Evolutionary conservation across 2,888 invertebrate species (phyloP).

Genomic region (Myathropa florea): DNA sequence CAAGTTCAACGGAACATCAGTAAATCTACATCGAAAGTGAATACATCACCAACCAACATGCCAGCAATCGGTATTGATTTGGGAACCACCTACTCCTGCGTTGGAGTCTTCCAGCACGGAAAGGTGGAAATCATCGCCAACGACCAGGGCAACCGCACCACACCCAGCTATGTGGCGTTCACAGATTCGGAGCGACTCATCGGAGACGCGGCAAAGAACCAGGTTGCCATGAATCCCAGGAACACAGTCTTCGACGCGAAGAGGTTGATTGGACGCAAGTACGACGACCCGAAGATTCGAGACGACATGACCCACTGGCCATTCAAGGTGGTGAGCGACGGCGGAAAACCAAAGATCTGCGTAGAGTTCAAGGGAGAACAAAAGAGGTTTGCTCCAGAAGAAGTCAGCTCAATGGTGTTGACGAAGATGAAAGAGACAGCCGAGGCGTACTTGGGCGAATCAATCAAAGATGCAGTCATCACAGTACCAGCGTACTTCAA

Average conservation of each 20-base stretch:
- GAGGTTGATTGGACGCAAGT: constrained; percentile 94
- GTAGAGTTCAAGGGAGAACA: constrained; percentile 92
- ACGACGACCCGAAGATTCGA: constrained; percentile 92
- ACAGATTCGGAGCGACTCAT: constrained; percentile 90
- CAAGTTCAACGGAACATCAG: too few relatives aligned
- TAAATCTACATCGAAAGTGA: background rate
- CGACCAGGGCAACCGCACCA: constrained; percentile 89
- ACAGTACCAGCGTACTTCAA: constrained; percentile 95
- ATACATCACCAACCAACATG: constrained; percentile 74
- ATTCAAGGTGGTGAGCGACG: constrained; percentile 90
- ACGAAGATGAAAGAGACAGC: constrained; percentile 93
- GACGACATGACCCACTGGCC: constrained; percentile 96
- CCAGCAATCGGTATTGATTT: constrained; percentile 90
- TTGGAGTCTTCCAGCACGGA: constrained; percentile 88
- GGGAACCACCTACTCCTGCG: constrained; percentile 91
- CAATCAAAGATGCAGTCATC: constrained; percentile 91
- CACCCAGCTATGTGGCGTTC: constrained; percentile 88
- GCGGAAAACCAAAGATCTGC: constrained; percentile 89
- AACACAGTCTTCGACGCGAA: constrained; percentile 95
- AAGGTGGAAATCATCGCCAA: constrained; percentile 90
- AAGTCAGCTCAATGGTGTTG: constrained; percentile 93
- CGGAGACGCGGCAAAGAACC: constrained; percentile 90
- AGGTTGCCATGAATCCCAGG: constrained; percentile 91
- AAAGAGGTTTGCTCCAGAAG: constrained; percentile 93
- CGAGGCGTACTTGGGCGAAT: constrained; percentile 89